Evolutionary conservation across 2,113 vertebrate species (phyloP).

Genomic region (Formicarius rufipectus): DNA sequence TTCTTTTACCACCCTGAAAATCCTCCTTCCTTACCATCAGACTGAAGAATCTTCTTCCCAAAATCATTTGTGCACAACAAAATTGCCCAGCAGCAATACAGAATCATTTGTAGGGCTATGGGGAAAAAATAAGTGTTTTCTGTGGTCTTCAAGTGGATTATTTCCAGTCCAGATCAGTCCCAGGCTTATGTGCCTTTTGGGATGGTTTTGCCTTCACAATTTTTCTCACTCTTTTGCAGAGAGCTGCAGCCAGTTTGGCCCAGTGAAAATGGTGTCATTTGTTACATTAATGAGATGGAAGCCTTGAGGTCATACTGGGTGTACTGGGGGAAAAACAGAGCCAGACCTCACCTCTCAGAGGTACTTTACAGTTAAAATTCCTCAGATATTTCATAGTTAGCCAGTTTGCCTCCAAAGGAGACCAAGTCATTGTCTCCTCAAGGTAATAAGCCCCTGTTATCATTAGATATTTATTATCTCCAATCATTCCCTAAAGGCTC

Average conservation of each 20-base stretch:
- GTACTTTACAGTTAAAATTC: neutral
- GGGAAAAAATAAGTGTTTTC: neutral
- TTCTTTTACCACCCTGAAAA: neutral
- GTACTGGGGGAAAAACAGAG: neutral
- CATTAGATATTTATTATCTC: constrained; percentile 2
- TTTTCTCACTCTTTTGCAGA: neutral
- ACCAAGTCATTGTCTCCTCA: neutral
- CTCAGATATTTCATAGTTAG: neutral
- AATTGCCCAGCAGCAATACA: neutral
- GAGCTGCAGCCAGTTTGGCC: neutral
- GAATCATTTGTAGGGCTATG: accelerated
- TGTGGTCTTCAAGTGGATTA: neutral
- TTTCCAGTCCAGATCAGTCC: neutral
- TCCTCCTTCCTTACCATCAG: neutral
- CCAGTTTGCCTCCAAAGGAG: neutral
- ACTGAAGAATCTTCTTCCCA: neutral
- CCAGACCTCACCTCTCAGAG: neutral
- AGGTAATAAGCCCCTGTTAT: neutral
- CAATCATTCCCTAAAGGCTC: neutral
- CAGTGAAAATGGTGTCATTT: neutral
- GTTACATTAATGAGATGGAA: neutral
- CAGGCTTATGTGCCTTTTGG: neutral
- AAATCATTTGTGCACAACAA: accelerated
- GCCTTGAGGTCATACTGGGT: neutral
- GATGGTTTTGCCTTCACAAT: neutral